Evolutionary conservation across 1,140 invertebrate species (phyloP).

Genomic region (Nasonia longicornis): DNA sequence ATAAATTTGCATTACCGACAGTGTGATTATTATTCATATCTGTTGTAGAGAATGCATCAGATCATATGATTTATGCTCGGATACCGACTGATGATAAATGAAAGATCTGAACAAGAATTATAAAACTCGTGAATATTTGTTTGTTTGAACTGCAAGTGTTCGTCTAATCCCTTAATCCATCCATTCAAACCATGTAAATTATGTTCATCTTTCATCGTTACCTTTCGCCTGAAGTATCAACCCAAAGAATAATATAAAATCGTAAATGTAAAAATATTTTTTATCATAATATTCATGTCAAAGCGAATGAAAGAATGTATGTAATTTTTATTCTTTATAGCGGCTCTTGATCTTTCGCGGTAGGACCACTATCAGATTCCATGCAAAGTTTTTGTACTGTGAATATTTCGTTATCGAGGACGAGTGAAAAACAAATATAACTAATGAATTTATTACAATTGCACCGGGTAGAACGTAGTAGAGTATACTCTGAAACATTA

Average conservation of each 20-base stretch:
- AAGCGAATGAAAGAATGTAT: constrained; percentile 25
- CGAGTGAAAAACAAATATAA: constrained; percentile 7
- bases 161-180: neutral
- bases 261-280: neutral
- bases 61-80: constrained; percentile 10
- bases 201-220: constrained; percentile 33
- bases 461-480: constrained; percentile 58
- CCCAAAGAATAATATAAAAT: neutral
- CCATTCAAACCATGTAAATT: constrained; percentile 16
- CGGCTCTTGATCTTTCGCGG: constrained; percentile 40
- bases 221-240: neutral
- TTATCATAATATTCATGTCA: constrained; percentile 32
- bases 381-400: constrained; percentile 3
- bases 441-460: constrained; percentile 35
- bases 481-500: constrained; percentile 49
- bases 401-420: constrained; percentile 3
- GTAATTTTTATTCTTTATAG: constrained; percentile 40
- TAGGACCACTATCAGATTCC: constrained; percentile 40
- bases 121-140: neutral
- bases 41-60: constrained; percentile 50
- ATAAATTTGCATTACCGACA: constrained; percentile 33
- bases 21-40: constrained; percentile 47
- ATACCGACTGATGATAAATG: constrained; percentile 46
- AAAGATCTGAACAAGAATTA: constrained; percentile 33
- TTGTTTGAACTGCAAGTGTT: neutral